Evolutionary conservation across 2,888 invertebrate genomes (phyloP), one percentile per base, ranked within the genome.

Genomic region (Plebejus argus): DNA sequence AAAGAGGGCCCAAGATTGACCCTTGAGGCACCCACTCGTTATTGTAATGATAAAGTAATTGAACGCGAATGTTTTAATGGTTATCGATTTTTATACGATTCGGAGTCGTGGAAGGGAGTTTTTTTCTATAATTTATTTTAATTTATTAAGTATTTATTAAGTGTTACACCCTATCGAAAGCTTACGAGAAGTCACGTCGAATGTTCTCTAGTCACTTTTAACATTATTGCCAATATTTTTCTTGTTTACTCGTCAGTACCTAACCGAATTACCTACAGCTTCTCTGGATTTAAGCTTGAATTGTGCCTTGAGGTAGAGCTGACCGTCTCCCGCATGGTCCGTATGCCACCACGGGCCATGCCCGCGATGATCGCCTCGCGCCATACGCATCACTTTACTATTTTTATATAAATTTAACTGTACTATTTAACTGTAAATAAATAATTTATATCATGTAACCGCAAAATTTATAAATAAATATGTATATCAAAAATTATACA

Each of bases 381-480:
- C 83, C 82, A 83, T 82, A 81, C 85, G 81, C 74, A 49, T 74
- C 81, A 84, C 82, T 86, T 88, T 87, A 87, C 88, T 87, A 91
- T 88, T 93, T 92, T 92, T 92, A 90, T 92, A 90, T 91, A 90
- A 89, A 90, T 87, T 89, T 91, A 92, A 93, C 90, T 90, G 88
- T 91, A 91, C 89, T 91, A 91, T 92, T 91, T 90, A 92, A 92
- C 92, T 93, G 93, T 94, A 94, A 90, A 93, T 94, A 94, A 91
- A 88, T 90, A 91, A 92, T 92, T 93, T 92, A 92, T 91, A 91
- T 91, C 90, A 91, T 89, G 91, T 92, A 92, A 93, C 91, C 87
- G 91, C 90, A 90, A 93, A 91, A 93, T 91, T 93, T 93, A 93
- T 90, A 87, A 93, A 93, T 93, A 94, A 93, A 93, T 93, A 93